Percentiles rank a stretch among this genome's conserved stretches.
These are phyloP conservation scores for Copsychus sechellarum DNA, from an alignment of 2,113 vertebrate genomes.

Conservation along the genomic window DNA sequence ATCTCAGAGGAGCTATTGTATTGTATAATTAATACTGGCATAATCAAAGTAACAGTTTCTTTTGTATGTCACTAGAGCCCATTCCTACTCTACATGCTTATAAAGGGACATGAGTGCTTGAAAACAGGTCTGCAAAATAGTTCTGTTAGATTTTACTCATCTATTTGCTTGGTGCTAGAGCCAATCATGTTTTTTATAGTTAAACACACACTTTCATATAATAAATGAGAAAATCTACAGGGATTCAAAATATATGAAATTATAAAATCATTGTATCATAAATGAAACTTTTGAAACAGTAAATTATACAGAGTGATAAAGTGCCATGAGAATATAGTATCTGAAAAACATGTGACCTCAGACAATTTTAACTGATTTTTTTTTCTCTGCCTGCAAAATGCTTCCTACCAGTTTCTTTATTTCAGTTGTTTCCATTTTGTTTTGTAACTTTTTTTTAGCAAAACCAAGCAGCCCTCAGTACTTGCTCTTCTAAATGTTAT, in stretches of 20 bases:
- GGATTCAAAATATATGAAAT: neutral
- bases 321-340: neutral
- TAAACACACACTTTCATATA: neutral
- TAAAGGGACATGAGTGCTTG: constrained; percentile 1
- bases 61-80: constrained; percentile 11
- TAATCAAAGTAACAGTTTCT: constrained; percentile 22
- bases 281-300: neutral
- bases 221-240: neutral
- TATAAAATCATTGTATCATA: neutral
- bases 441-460: neutral
- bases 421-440: neutral
- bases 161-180: neutral
- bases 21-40: constrained; percentile 28
- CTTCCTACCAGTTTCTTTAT: neutral
- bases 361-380: neutral
- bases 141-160: neutral
- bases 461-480: neutral
- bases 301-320: neutral
- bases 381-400: neutral
- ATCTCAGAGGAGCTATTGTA: constrained; percentile 31
- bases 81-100: neutral
- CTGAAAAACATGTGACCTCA: neutral
- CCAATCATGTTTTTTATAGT: neutral
- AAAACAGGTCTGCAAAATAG: neutral
- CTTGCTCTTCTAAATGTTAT: neutral